These are phyloP conservation scores for Limnephilus lunatus DNA, from an alignment of 2,888 invertebrate genomes.

Conservation along the genomic window DNA sequence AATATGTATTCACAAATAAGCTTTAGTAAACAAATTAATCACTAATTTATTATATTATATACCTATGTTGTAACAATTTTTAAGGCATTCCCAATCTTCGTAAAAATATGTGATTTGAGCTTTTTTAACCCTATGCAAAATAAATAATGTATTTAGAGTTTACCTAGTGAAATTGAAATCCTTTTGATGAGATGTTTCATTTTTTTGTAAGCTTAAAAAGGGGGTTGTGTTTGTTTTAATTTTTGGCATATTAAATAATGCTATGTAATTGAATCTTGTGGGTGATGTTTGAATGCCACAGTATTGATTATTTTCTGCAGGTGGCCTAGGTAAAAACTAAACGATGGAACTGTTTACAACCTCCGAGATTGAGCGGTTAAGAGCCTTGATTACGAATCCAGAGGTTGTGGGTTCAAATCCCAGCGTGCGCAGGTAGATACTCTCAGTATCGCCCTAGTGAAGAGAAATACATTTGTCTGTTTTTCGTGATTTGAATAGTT, in stretches of 20 bases:
- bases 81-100: background rate
- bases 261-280: background rate
- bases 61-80: background rate
- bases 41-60: background rate
- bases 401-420: too few species aligned
- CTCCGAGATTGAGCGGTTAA: too few species aligned
- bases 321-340: background rate
- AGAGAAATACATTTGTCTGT: too few species aligned
- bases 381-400: too few species aligned
- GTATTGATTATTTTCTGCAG: background rate
- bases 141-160: background rate
- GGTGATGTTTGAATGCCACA: background rate
- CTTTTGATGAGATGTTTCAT: background rate
- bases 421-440: too few species aligned
- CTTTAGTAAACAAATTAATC: background rate
- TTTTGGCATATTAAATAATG: background rate
- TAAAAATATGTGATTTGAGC: background rate
- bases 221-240: background rate
- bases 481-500: too few species aligned
- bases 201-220: background rate
- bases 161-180: background rate
- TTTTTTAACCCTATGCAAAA: background rate
- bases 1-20: background rate
- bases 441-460: too few species aligned
- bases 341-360: background rate